Evolutionary conservation across 2,113 vertebrate genomes (phyloP).

Genomic region (Heptranchias perlo): DNA sequence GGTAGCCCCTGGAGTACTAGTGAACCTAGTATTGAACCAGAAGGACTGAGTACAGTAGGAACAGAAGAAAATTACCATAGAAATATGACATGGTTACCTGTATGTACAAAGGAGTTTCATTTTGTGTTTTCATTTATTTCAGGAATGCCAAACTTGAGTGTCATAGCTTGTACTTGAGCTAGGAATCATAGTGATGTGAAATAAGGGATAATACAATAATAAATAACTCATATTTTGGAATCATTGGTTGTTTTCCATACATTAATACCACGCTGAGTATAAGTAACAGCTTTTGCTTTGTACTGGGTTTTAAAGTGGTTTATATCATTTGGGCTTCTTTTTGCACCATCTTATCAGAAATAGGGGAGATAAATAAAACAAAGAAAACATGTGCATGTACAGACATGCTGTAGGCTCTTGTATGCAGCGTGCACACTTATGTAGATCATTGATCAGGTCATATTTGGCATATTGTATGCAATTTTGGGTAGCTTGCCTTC

Average conservation of each 20-base stretch:
- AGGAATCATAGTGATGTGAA: background rate
- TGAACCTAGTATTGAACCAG: constrained; percentile 95
- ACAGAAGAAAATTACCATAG: constrained; percentile 89
- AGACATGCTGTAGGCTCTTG: background rate
- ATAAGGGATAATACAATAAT: background rate
- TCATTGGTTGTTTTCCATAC: background rate
- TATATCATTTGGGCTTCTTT: background rate
- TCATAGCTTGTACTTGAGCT: background rate
- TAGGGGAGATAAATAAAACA: background rate
- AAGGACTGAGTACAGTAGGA: constrained; percentile 76
- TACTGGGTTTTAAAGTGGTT: background rate
- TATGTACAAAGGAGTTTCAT: constrained; percentile 56
- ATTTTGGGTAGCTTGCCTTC: background rate
- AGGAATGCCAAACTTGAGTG: background rate
- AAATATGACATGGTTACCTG: constrained; percentile 97
- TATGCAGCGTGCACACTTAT: background rate
- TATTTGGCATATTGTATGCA: background rate
- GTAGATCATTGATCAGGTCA: background rate
- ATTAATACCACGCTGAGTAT: too few species aligned
- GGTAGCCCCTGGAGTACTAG: constrained; percentile 95
- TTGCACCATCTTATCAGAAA: background rate
- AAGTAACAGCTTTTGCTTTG: background rate
- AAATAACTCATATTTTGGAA: background rate
- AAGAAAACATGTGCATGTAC: background rate
- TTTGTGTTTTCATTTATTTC: background rate